Conservation (phyloP, 2,797 vertebrate species). For the Melopsittacus undulatus region DNA sequence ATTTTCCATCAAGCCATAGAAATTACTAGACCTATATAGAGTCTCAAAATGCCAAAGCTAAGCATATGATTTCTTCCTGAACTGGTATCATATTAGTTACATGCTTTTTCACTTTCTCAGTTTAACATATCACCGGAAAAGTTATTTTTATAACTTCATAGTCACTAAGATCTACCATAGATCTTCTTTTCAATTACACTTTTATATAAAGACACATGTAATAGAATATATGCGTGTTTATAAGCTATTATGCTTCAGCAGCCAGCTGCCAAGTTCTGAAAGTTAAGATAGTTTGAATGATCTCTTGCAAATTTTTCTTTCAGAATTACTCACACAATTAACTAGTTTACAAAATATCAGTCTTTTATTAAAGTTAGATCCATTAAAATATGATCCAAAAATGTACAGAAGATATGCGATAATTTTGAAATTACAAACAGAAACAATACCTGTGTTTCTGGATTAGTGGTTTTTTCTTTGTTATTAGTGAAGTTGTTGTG, state of each 20-base stretch:
- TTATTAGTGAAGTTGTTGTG: neutral
- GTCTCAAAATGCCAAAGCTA: neutral
- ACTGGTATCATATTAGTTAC: neutral
- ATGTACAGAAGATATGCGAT: neutral
- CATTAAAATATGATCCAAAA: neutral
- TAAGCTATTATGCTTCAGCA: neutral
- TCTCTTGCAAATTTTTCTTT: neutral
- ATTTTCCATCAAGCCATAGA: neutral
- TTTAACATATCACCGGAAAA: neutral
- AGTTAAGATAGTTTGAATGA: neutral
- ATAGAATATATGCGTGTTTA: neutral
- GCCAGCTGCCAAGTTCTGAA: neutral
- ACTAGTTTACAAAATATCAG: neutral
- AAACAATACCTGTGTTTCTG: neutral
- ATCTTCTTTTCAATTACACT: neutral
- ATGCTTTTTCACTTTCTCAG: neutral
- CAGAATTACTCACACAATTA: neutral
- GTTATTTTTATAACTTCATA: neutral
- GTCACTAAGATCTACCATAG: neutral
- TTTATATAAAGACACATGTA: neutral
- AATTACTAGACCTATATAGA: neutral
- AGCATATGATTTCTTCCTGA: neutral
- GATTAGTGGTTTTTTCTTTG: neutral
- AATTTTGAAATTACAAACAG: neutral
- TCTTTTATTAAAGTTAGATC: neutral